phyloP scores from a whole-genome alignment of 2,797 vertebrate genomes.

The Alca torda region DNA sequence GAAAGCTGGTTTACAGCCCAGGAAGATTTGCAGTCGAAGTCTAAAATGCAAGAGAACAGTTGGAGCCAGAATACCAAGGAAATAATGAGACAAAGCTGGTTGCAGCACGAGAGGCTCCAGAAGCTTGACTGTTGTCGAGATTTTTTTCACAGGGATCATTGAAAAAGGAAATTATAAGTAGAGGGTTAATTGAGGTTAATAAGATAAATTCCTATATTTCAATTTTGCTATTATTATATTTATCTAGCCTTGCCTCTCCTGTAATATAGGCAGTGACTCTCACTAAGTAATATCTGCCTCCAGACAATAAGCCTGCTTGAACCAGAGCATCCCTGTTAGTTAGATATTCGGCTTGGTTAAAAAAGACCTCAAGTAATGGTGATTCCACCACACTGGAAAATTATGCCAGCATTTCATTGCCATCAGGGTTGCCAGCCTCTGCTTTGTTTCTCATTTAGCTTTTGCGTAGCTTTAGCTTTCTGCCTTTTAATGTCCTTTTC shows the following conservation, averaged over 20 bases:
- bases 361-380: neutral
- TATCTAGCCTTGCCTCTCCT: neutral
- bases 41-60: neutral
- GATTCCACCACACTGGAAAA: neutral
- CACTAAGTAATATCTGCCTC: neutral
- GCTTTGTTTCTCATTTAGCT: neutral
- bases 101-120: neutral
- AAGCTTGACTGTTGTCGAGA: neutral
- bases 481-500: slow-evolving; percentile 26
- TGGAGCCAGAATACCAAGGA: neutral
- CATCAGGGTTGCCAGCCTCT: neutral
- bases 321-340: neutral
- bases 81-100: neutral
- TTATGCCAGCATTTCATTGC: neutral
- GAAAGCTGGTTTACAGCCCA: neutral
- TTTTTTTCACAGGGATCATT: neutral
- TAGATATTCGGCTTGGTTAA: neutral
- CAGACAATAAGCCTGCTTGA: neutral
- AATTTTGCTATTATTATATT: neutral
- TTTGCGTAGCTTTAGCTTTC: neutral
- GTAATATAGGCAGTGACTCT: neutral
- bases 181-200: neutral
- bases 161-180: neutral
- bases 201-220: neutral
- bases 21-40: neutral